Evolutionary conservation across 2,797 vertebrate species (phyloP).

Genomic region (Amphiprion clarkii): DNA sequence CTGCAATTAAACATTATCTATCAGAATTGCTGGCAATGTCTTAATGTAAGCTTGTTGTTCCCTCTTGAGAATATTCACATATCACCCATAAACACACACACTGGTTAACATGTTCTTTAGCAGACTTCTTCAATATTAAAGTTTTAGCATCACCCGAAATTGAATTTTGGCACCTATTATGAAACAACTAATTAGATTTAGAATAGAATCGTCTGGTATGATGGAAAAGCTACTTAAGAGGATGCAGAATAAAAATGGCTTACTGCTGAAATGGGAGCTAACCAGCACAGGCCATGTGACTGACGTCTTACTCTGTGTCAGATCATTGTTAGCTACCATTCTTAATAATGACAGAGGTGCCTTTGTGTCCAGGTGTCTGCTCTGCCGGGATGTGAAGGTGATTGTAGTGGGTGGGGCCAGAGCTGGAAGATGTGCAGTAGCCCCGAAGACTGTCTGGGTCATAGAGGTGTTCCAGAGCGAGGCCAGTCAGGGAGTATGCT

Average conservation of each 20-base stretch:
- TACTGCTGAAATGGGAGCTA: background rate
- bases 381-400: constrained; percentile 94
- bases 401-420: constrained; percentile 90
- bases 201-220: constrained; percentile 9
- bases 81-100: too few relatives aligned
- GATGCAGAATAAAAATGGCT: constrained; percentile 6
- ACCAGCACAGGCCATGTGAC: constrained; percentile 14
- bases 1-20: background rate
- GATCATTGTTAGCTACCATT: constrained; percentile 94
- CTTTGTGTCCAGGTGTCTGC: constrained; percentile 92
- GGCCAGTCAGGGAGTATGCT: constrained; percentile 92
- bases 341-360: constrained; percentile 97
- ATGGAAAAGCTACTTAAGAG: constrained; percentile 37
- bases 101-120: background rate
- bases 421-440: constrained; percentile 90
- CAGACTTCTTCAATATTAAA: background rate
- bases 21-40: background rate
- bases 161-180: background rate
- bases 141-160: background rate
- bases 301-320: constrained; percentile 12
- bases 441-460: constrained; percentile 92
- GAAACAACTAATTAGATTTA: background rate
- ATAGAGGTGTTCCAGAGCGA: constrained; percentile 95
- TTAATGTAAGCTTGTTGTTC: background rate
- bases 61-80: background rate